These are phyloP conservation scores for Rynchops niger DNA, from an alignment of 2,113 vertebrate species.

Conservation along the genomic window DNA sequence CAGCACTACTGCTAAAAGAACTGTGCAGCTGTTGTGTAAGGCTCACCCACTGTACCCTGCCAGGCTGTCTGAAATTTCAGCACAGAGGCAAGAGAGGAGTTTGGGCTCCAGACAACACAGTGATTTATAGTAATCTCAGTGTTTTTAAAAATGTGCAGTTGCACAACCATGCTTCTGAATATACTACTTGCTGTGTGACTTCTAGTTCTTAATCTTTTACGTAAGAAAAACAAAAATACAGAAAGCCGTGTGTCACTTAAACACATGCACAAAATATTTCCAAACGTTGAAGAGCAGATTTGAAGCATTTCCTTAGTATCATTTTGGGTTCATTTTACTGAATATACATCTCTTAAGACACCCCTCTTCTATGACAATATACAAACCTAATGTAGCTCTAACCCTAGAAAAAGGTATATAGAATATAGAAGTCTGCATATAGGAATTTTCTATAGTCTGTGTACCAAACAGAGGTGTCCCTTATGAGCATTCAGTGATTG, in stretches of 20 bases:
- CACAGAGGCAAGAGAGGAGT: background rate
- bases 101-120: background rate
- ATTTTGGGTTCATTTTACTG: background rate
- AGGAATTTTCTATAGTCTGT: background rate
- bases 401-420: background rate
- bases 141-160: background rate
- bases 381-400: background rate
- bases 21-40: conserved; percentile 8
- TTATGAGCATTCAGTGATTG: background rate
- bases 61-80: conserved; percentile 41
- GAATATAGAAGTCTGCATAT: background rate
- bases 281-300: background rate
- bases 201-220: background rate
- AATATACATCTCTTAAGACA: background rate
- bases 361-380: background rate
- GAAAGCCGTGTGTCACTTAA: background rate
- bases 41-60: background rate
- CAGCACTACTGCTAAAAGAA: background rate
- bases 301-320: background rate
- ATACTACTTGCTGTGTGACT: background rate
- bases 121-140: background rate
- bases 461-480: background rate
- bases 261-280: background rate
- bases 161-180: background rate
- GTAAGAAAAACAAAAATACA: background rate